Base-by-base conservation (phyloP, 2,888 invertebrate species). In the Parnassius smintheus region DNA sequence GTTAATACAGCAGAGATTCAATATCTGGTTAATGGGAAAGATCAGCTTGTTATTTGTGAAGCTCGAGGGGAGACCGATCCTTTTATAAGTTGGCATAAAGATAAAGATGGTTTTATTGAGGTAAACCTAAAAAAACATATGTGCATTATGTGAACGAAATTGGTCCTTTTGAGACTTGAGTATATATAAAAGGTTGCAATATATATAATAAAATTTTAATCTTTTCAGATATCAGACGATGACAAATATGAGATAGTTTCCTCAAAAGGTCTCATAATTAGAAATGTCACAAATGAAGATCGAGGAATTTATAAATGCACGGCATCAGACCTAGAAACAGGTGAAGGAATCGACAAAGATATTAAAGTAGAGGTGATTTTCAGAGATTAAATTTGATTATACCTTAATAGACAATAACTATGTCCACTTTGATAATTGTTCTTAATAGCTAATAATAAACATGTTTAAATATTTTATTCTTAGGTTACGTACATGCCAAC, bases 401-500 rank as follows among this genome's bases (percentile, higher is more conserved):
- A 35, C 7, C 35, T 35, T 44, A 61, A 72, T 70, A 77, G 76
- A 71, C 64, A 62, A 48, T 45, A 57, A 13, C 35, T 35, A 7
- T 35, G 35, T 35, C 2, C 4, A 35, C 35, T 35, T 7, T 35
- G 4, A 35, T 1, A 1, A 35, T 35, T 4, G 44, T 11, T 44
- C 44, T 44, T 0, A 44, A 10, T 44, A 44, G 9, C 11, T 44
- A 44, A 8, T 65, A 46, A 50, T 62, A 61, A 12, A 18, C 0
- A 11, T 11, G 2, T 9, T 58, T 62, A 52, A 41, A 9, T 53
- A 11, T 42, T 52, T 50, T 56, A 55, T 59, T 66, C 66, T 65
- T 62, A 91, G 91, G 81, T 89, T 9, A 73, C 79, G 61, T 82
- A 79, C 52, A 56, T 67, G 25, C 91, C 91, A 53, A 54, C 65